Conservation (phyloP, 2,797 vertebrate species). For the Semotilus atromaculatus region DNA sequence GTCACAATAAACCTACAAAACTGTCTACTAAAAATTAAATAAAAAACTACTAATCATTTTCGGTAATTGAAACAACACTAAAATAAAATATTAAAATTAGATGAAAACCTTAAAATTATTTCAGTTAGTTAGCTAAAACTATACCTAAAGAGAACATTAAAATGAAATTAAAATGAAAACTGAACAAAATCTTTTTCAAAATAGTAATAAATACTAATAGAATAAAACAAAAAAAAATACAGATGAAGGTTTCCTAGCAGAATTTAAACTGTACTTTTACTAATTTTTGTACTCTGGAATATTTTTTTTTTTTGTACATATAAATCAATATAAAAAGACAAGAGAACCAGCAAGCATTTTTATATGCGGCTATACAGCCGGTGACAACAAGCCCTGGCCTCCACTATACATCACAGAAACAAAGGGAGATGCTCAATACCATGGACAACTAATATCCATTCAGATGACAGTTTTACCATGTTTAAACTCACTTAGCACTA, state of each 20-base stretch:
- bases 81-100: too few relatives aligned
- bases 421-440: background rate
- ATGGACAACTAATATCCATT: conserved; percentile 67
- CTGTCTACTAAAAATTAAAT: background rate
- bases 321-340: background rate
- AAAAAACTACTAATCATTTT: too few relatives aligned
- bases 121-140: too few relatives aligned
- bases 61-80: too few relatives aligned
- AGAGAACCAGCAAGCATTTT: background rate
- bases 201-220: too few relatives aligned
- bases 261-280: background rate
- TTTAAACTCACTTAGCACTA: conserved; percentile 67
- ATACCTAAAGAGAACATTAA: too few relatives aligned
- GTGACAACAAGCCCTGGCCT: background rate
- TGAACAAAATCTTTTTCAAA: too few relatives aligned
- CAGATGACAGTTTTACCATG: conserved; percentile 71
- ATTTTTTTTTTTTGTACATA: background rate
- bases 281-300: background rate
- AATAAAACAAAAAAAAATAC: too few relatives aligned
- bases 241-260: too few relatives aligned
- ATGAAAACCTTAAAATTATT: too few relatives aligned
- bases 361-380: too few relatives aligned
- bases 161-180: too few relatives aligned
- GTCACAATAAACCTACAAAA: background rate
- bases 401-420: background rate